Base-by-base conservation (phyloP, 2,888 invertebrate genomes). In the Oscheius sp. region DNA sequence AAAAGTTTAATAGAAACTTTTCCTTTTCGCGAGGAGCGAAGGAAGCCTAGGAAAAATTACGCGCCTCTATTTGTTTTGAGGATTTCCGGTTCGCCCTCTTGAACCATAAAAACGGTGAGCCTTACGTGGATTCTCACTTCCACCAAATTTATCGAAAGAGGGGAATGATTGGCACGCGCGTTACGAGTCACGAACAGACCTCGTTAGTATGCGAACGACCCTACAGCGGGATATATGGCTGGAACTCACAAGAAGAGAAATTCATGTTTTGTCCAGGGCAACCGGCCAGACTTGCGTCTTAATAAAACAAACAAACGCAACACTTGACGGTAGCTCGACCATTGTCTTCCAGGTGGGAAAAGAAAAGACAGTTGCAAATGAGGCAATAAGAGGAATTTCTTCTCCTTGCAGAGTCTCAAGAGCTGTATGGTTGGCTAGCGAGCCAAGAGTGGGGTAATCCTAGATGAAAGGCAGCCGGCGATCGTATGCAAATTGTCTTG, bases 241-340 rank as follows among this genome's bases (percentile, higher is more conserved):
- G n/a, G n/a, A n/a, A n/a, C n/a, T n/a, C n/a, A n/a, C n/a, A n/a
- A n/a, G n/a, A n/a, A n/a, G n/a, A n/a, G 55, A n/a, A 29, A 20
- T 6, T 45, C 63, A 46, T 50, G 64, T 64, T 61, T 61, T 61
- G 61, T 23, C 45, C 45, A 42, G 45, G 25, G 42, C 33, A 50
- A 64, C 64, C 50, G 50, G 64, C 64, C 50, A n/a, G 37, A n/a
- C 58, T 27, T 25, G 45, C 64, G 64, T 64, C 64, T 64, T 64
- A 64, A 64, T 64, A 64, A 64, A 31, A 37, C 64, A 64, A 64
- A 64, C 50, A 64, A n/a, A 37, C 17, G 64, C 29, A 64, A 64
- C 64, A 64, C 64, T 64, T 64, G 64, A 64, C 48, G 48, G 50
- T n/a, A 15, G 64, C 64, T 48, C 34, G 64, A 31, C 58, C 57